phyloP scores from a whole-genome alignment of 2,113 vertebrate species.

The Promerops cafer region DNA sequence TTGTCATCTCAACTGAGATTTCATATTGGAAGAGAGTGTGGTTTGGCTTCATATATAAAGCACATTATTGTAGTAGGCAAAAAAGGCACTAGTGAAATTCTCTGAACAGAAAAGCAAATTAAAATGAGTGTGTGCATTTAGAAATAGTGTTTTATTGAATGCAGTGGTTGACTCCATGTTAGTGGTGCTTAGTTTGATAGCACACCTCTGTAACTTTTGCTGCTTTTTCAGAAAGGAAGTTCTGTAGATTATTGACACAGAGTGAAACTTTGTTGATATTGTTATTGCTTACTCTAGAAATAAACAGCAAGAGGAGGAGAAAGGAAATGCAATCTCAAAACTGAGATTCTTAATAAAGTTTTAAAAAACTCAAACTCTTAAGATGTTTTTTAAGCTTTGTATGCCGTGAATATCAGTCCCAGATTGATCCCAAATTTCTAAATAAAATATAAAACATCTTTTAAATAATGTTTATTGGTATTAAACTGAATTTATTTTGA shows the following conservation, averaged over 20 bases:
- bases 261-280: background rate
- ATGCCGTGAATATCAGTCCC: background rate
- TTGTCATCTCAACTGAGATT: background rate
- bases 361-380: accelerated
- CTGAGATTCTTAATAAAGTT: background rate
- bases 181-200: background rate
- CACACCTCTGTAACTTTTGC: background rate
- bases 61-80: background rate
- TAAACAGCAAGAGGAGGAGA: background rate
- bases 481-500: background rate
- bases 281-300: background rate
- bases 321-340: background rate
- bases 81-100: background rate
- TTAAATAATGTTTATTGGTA: background rate
- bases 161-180: background rate
- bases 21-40: background rate
- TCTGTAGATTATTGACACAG: background rate
- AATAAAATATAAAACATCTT: background rate
- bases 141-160: background rate
- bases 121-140: background rate
- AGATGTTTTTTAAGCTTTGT: background rate
- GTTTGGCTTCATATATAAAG: background rate
- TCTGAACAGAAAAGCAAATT: background rate
- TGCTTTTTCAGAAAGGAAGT: background rate
- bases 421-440: background rate